Conservation (phyloP, 1,140 invertebrate genomes). For the Drosophila simulans region DNA sequence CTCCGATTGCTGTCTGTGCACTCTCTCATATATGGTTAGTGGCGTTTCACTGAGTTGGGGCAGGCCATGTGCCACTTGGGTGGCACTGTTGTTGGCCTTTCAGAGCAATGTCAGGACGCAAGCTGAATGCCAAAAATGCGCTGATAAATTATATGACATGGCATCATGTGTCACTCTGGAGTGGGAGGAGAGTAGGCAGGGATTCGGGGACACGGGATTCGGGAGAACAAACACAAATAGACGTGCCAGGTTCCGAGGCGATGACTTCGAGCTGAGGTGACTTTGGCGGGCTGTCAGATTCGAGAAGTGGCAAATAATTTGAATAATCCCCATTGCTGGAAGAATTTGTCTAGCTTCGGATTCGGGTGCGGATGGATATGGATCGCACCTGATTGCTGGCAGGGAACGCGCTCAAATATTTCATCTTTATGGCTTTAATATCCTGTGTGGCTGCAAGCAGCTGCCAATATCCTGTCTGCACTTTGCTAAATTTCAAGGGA, state of each 20-base stretch:
- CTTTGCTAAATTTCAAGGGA: conserved; percentile 55
- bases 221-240: conserved; percentile 43
- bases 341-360: conserved; percentile 51
- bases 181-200: neutral
- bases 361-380: conserved; percentile 8
- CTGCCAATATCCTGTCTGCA: conserved; percentile 61
- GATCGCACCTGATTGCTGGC: conserved; percentile 28
- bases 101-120: conserved; percentile 52
- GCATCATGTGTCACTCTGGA: conserved; percentile 57
- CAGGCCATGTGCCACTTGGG: conserved; percentile 23
- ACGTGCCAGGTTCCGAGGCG: conserved; percentile 30
- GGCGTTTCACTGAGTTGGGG: neutral
- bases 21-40: neutral
- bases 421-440: conserved; percentile 64
- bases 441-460: conserved; percentile 49
- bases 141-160: conserved; percentile 64
- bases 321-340: conserved; percentile 45
- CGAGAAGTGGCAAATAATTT: conserved; percentile 50
- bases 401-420: conserved; percentile 33
- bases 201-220: conserved; percentile 4
- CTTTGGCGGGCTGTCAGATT: conserved; percentile 36
- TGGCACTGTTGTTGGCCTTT: conserved; percentile 41
- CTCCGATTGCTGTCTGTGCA: neutral
- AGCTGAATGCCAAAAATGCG: conserved; percentile 60
- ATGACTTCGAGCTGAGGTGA: conserved; percentile 4